These are phyloP conservation scores for Spheniscus mendiculus DNA, from an alignment of 2,113 vertebrate species.

Conservation along the genomic window DNA sequence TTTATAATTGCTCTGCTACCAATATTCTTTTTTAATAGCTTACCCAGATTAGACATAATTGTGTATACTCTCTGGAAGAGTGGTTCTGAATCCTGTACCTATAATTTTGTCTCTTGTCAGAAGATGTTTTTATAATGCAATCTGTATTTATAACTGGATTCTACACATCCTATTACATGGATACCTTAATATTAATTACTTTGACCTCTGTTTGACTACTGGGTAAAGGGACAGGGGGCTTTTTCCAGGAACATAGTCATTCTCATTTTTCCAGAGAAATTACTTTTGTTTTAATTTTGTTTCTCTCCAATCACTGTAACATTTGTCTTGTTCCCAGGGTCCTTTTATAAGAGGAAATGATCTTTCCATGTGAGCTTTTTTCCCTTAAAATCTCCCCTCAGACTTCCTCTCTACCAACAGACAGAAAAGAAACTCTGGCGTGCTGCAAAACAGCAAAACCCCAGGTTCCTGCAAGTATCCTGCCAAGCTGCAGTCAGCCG, in stretches of 20 bases:
- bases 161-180: not conserved
- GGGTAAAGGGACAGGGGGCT: not conserved
- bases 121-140: not conserved
- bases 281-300: not conserved
- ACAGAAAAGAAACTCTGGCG: not conserved
- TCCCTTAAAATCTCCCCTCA: not conserved
- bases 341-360: not conserved
- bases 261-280: not conserved
- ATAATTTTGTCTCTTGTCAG: not conserved
- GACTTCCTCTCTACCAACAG: not conserved
- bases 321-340: not conserved
- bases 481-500: not conserved
- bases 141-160: slow-evolving; percentile 6
- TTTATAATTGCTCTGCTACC: not conserved
- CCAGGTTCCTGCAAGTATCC: not conserved
- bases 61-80: not conserved
- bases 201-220: not conserved
- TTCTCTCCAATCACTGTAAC: not conserved
- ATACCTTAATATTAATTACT: not conserved
- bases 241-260: not conserved
- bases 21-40: not conserved
- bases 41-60: not conserved
- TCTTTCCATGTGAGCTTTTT: not conserved
- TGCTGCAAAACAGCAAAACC: not conserved
- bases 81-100: not conserved